These are phyloP conservation scores for Psix sp. DNA, from an alignment of 1,140 invertebrate species.

Conservation along the genomic window DNA sequence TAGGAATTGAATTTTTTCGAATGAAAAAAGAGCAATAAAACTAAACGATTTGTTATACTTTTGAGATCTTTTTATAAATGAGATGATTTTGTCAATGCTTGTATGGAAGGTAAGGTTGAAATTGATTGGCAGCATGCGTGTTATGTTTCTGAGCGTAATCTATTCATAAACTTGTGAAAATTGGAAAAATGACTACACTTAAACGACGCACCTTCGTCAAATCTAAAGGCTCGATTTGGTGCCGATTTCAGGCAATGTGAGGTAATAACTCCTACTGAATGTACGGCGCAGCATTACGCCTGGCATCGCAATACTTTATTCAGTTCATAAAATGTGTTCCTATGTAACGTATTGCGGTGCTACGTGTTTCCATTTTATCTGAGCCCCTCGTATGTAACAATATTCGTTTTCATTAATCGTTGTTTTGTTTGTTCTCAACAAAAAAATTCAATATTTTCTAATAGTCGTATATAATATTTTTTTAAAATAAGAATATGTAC, in stretches of 20 bases:
- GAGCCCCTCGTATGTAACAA: conserved; percentile 35
- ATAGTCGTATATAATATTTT: not conserved
- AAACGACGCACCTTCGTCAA: conserved; percentile 34
- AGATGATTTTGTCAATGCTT: conserved; percentile 7
- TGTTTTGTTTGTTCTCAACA: conserved; percentile 23
- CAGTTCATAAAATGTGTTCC: conserved; percentile 71
- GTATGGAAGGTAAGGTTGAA: conserved; percentile 8
- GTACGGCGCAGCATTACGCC: conserved; percentile 63
- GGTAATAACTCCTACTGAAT: conserved; percentile 68
- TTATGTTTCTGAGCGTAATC: conserved; percentile 16
- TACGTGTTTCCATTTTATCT: conserved; percentile 71
- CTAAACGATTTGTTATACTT: not conserved
- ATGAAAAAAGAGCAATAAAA: too few species aligned
- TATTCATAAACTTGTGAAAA: conserved; percentile 46
- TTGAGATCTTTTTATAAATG: conserved; percentile 14
- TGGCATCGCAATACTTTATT: conserved; percentile 69
- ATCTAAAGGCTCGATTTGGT: conserved; percentile 62
- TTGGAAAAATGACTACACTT: conserved; percentile 25
- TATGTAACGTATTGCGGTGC: conserved; percentile 63
- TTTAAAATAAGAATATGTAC: too few species aligned
- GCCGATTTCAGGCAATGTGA: conserved; percentile 65
- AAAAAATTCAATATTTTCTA: conserved; percentile 16
- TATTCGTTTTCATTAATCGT: conserved; percentile 41
- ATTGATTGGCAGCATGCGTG: conserved; percentile 22
- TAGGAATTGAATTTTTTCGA: too few species aligned